Evolutionary conservation across 1,140 invertebrate genomes (phyloP).

Genomic region (Aplysia californica): DNA sequence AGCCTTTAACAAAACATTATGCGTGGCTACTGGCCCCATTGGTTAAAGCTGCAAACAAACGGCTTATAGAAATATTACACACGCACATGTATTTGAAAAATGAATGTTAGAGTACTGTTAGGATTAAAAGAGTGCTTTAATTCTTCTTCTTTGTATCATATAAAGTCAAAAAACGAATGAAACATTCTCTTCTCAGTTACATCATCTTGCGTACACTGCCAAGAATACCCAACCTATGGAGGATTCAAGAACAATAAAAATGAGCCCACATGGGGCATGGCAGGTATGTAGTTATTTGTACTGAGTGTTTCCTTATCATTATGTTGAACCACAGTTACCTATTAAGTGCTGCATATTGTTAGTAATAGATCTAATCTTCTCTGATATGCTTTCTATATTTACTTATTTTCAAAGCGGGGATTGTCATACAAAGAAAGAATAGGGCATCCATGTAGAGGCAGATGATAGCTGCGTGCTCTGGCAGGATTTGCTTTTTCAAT

Average conservation of each 20-base stretch:
- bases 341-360: background rate
- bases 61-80: background rate
- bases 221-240: slow-evolving; percentile 81
- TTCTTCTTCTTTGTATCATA: background rate
- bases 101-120: background rate
- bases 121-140: background rate
- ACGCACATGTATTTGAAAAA: background rate
- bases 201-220: background rate
- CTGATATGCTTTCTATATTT: background rate
- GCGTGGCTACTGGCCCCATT: background rate
- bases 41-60: background rate
- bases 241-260: slow-evolving; percentile 99
- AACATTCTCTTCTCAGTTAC: background rate
- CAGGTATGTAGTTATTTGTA: slow-evolving; percentile 61
- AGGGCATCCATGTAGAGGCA: background rate
- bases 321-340: background rate
- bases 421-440: background rate
- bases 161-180: background rate
- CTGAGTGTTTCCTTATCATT: background rate
- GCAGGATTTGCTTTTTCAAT: too few species aligned
- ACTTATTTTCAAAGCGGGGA: background rate
- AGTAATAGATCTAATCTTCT: background rate
- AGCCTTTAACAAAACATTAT: too few species aligned
- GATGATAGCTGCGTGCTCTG: background rate
- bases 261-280: slow-evolving; percentile 97